A percentile compares a stretch with the other conserved stretches of the same genome.
These are phyloP conservation scores for Bos indicus DNA, from an alignment of 2,113 vertebrate genomes.

Conservation along the genomic window DNA sequence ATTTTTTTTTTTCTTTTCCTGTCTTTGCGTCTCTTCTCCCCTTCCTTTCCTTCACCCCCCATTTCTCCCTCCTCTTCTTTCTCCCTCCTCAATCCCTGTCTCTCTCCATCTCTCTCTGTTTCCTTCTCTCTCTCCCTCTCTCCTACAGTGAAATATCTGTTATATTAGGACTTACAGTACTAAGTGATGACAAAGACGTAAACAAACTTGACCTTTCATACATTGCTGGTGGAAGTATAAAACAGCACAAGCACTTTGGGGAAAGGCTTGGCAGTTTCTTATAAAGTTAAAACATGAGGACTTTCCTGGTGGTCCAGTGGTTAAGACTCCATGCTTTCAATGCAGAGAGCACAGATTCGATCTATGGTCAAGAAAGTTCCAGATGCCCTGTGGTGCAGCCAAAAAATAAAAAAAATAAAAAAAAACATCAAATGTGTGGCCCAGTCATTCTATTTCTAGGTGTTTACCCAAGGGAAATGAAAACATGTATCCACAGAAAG, in stretches of 20 bases:
- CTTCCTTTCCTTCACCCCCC: not conserved
- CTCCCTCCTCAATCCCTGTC: too few relatives aligned
- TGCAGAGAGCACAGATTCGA: not conserved
- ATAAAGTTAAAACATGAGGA: not conserved
- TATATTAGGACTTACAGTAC: not conserved
- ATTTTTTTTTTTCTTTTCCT: not conserved
- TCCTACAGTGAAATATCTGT: not conserved
- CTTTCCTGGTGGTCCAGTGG: not conserved
- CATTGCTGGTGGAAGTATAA: not conserved
- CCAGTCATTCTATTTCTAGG: not conserved
- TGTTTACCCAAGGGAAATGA: not conserved
- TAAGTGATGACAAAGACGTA: not conserved
- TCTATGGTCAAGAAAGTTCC: not conserved
- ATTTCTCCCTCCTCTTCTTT: too few relatives aligned
- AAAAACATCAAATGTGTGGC: not conserved
- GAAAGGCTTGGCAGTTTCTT: not conserved
- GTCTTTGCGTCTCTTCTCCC: not conserved
- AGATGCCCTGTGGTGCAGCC: not conserved
- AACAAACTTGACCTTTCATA: not conserved
- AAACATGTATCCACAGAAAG: not conserved
- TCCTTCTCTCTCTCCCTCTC: not conserved
- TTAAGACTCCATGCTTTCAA: not conserved
- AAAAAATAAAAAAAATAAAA: not conserved
- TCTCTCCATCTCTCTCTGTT: not conserved
- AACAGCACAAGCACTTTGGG: not conserved